Conservation (phyloP, 2,113 vertebrate species). For the Campylomormyrus numenius region DNA sequence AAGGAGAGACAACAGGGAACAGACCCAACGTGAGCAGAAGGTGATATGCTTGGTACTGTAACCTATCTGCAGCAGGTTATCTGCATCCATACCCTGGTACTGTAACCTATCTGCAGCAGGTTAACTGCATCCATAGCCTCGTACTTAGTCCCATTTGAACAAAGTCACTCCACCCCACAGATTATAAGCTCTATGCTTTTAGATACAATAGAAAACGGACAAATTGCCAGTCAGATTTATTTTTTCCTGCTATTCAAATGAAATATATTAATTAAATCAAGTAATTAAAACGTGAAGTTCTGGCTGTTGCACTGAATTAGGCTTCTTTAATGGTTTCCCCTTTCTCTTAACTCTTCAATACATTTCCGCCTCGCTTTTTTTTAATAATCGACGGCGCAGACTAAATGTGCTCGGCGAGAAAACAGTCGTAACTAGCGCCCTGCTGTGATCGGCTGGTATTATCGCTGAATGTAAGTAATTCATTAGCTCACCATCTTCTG, state of each 20-base stretch:
- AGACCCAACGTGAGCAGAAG: background rate
- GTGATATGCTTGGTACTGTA: background rate
- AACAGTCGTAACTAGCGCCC: background rate
- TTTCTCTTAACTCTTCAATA: background rate
- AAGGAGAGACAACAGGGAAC: background rate
- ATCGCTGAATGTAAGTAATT: constrained; percentile 18
- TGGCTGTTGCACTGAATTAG: background rate
- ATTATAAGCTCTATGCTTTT: background rate
- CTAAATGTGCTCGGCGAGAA: background rate
- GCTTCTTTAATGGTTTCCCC: background rate
- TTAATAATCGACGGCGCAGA: background rate
- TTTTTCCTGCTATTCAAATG: background rate
- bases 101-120: background rate
- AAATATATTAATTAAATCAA: background rate
- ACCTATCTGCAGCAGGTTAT: background rate
- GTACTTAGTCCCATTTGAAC: background rate
- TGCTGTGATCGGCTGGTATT: background rate
- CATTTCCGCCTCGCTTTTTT: background rate
- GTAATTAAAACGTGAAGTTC: background rate
- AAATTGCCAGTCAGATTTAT: background rate
- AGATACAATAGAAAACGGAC: background rate
- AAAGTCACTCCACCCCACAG: background rate
- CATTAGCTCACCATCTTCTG: constrained; percentile 68
- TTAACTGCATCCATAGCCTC: background rate
- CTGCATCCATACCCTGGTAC: background rate